Base-by-base conservation (phyloP, 2,797 vertebrate genomes). In the Danio tinwini region DNA sequence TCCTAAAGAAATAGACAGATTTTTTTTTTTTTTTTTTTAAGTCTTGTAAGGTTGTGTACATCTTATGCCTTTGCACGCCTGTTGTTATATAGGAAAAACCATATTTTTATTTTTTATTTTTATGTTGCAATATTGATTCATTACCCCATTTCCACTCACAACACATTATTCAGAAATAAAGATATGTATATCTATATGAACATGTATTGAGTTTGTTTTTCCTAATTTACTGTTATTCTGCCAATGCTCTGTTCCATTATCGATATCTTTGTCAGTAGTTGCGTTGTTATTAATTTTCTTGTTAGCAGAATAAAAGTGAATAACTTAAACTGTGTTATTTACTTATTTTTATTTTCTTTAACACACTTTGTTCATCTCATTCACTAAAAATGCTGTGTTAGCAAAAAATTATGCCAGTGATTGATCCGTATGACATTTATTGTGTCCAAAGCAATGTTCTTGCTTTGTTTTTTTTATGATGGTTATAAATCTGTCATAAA, bases 71-170 rank as follows among this genome's bases (percentile, higher is more conserved):
- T 50, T 42, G 11, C 64, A 40, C 70, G 6, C 29, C 16, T 78
- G 56, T 69, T 52, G 5, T 69, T 52, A 8, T 53, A 9, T 78
- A 11, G 45, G 69, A 76, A 52, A 71, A 80, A 53, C 1, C 29
- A 29, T 29, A n/a, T 10, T 16, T 75, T 37, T 70, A 49, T 81
- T 55, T 80, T 78, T 56, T 75, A 44, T 62, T 62, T 86, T 88
- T 86, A 87, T 86, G 86, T 81, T 90, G 84, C 86, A 83, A 86
- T 85, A 72, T 65, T 81, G 45, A 49, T 68, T 68, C 14, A 76
- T 56, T 82, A 58, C 75, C 71, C 69, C 12, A 14, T 74, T 76
- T 76, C 64, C 63, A 61, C 21, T 82, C 40, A 56, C 47, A 47
- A 9, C 39, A 55, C 49, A 70, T 72, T 74, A 62, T 56, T 61